These are phyloP conservation scores for Sebastes matsubarae DNA, from an alignment of 2,797 vertebrate species.

Conservation along the genomic window DNA sequence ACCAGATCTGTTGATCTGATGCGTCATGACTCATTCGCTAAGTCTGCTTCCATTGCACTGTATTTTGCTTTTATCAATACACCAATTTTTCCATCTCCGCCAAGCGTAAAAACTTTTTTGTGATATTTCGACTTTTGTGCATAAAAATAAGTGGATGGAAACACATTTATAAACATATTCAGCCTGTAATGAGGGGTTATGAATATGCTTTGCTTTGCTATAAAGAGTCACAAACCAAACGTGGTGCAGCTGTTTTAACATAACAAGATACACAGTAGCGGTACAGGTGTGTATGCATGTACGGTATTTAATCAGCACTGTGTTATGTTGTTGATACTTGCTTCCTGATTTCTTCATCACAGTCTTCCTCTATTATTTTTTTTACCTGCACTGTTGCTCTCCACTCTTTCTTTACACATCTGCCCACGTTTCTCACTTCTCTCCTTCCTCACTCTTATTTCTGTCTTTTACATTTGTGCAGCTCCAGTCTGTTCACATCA, in stretches of 20 bases:
- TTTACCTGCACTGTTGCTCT: background rate
- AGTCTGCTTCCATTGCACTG: background rate
- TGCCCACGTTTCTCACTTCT: conserved; percentile 5
- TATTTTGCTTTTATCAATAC: background rate
- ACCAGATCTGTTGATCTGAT: too few species aligned
- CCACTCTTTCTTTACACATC: conserved; percentile 1
- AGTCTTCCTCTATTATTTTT: background rate
- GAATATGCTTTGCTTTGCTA: background rate
- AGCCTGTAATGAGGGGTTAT: background rate
- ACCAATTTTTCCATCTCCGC: background rate
- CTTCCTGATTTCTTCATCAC: background rate
- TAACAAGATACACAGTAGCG: background rate
- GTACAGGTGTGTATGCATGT: background rate
- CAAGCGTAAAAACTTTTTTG: background rate
- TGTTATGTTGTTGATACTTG: background rate
- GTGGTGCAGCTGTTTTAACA: background rate
- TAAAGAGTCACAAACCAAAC: background rate
- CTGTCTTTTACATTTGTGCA: conserved; percentile 2
- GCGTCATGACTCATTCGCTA: background rate
- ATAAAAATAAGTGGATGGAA: background rate
- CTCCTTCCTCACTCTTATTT: background rate
- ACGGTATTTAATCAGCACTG: background rate
- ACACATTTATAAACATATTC: background rate
- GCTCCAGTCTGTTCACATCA: conserved; percentile 11
- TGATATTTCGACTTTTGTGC: background rate